Conservation (phyloP, 2,797 vertebrate species). For the Yasuhikotakia modesta region DNA sequence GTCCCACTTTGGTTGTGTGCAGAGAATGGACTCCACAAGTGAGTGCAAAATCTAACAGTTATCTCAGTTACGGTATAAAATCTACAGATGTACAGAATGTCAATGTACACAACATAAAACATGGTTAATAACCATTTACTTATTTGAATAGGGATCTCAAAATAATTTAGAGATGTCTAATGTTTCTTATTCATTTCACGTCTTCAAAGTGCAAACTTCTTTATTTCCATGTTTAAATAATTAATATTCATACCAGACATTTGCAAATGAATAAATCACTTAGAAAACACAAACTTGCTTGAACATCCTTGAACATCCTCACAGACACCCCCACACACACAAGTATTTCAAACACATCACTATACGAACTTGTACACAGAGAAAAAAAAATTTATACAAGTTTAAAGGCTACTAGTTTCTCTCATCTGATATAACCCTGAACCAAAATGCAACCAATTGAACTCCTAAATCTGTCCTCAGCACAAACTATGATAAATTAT, state of each 20-base stretch:
- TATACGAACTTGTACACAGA: background rate
- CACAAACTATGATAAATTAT: slow-evolving; percentile 29
- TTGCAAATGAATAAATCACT: no score
- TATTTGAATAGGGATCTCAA: background rate
- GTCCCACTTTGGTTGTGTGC: no score
- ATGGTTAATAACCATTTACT: background rate
- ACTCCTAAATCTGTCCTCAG: background rate
- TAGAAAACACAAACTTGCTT: no score
- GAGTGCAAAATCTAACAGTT: no score
- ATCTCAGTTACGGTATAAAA: no score
- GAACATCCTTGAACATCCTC: background rate
- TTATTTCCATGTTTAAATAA: no score
- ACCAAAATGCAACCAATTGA: slow-evolving; percentile 2
- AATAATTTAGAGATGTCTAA: background rate
- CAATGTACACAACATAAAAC: background rate
- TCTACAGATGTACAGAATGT: no score
- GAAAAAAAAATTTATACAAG: background rate
- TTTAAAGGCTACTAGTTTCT: background rate
- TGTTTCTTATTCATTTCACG: background rate
- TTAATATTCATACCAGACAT: no score
- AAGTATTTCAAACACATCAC: background rate
- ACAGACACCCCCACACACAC: background rate
- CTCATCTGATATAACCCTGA: background rate
- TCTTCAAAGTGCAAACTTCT: no score
- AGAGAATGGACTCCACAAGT: no score